Conservation (phyloP, 2,888 invertebrate species). For the Congeria kusceri region DNA sequence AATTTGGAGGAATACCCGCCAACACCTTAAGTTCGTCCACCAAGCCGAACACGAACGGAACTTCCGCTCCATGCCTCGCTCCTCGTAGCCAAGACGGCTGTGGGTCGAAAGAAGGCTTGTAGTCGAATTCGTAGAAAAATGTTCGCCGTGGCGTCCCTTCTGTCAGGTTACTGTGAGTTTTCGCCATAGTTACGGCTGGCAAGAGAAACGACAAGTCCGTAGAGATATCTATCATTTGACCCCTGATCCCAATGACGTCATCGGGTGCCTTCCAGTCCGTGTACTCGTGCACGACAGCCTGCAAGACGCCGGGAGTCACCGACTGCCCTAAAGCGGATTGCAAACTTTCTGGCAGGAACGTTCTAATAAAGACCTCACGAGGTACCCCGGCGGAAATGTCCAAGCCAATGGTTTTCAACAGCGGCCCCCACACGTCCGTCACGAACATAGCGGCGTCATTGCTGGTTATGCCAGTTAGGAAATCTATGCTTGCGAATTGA, state of each 20-base stretch:
- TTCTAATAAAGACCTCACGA: constrained; percentile 25
- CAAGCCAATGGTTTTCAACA: background rate
- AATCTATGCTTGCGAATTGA: constrained; percentile 37
- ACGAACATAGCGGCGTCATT: constrained; percentile 37
- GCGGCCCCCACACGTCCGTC: background rate
- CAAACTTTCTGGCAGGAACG: constrained; percentile 38
- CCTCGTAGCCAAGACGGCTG: constrained; percentile 79
- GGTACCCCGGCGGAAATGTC: constrained; percentile 38
- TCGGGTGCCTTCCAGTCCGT: constrained; percentile 29
- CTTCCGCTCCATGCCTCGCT: constrained; percentile 80
- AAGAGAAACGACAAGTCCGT: constrained; percentile 99
- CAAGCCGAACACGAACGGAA: constrained; percentile 80
- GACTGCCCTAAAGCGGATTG: background rate
- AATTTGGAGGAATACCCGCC: constrained; percentile 83
- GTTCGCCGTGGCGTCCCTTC: constrained; percentile 87
- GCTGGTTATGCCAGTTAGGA: constrained; percentile 53
- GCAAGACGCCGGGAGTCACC: constrained; percentile 2
- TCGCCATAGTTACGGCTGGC: constrained; percentile 89
- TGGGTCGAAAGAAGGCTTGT: constrained; percentile 64
- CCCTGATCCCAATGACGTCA: constrained; percentile 90
- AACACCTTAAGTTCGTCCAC: constrained; percentile 32
- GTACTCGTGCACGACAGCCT: constrained; percentile 49
- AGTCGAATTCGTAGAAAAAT: constrained; percentile 71
- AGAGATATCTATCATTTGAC: constrained; percentile 95
- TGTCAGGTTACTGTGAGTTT: constrained; percentile 44